These are phyloP conservation scores for Columba guinea DNA, from an alignment of 2,797 vertebrate genomes.

Conservation along the genomic window DNA sequence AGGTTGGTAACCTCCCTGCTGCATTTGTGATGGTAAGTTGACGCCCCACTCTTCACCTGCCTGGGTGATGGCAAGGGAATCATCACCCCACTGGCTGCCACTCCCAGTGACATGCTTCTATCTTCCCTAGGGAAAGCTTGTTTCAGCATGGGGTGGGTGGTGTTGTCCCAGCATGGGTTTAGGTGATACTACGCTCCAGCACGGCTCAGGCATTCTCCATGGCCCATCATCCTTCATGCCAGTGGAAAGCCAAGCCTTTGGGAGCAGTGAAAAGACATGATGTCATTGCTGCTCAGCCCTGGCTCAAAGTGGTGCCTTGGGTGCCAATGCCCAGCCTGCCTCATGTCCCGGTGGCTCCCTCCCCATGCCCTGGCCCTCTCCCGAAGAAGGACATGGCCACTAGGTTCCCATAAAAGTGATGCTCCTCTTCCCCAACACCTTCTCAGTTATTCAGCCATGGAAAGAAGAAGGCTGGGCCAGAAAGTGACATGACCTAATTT, in stretches of 20 bases:
- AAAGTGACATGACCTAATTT: background rate
- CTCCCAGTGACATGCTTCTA: accelerated
- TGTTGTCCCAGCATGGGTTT: background rate
- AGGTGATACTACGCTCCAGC: background rate
- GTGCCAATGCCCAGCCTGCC: background rate
- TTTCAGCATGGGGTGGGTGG: background rate
- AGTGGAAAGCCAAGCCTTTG: background rate
- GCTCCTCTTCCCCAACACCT: background rate
- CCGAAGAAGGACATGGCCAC: background rate
- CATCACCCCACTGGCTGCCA: accelerated
- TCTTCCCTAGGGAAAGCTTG: background rate
- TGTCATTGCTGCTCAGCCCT: background rate
- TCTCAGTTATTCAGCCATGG: background rate
- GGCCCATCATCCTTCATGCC: accelerated
- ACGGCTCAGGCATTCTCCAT: accelerated
- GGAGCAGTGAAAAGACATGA: background rate
- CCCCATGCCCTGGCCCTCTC: background rate
- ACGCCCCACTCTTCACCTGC: background rate
- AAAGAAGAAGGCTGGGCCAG: background rate
- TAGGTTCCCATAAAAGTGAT: background rate
- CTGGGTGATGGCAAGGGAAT: background rate
- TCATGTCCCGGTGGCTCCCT: accelerated
- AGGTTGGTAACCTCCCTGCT: background rate
- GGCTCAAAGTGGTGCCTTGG: background rate
- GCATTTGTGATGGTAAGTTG: background rate